Conservation (phyloP, 1,140 invertebrate species). For the Drosophila sturtevanti region DNA sequence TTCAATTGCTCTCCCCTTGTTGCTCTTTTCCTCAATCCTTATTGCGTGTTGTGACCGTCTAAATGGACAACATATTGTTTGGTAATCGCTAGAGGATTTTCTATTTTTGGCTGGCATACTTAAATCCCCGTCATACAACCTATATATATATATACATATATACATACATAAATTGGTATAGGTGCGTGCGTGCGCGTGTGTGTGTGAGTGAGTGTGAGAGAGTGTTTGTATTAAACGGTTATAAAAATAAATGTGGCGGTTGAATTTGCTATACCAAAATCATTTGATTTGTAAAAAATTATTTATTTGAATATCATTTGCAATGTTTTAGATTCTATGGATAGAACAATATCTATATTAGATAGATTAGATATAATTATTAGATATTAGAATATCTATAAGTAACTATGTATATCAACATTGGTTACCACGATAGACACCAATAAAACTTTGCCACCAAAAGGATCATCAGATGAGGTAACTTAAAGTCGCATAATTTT, state of each 20-base stretch:
- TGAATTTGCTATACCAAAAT: neutral
- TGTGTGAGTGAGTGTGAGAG: neutral
- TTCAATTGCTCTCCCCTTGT: neutral
- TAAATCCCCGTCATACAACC: constrained; percentile 6
- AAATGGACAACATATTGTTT: constrained; percentile 67
- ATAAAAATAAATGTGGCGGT: neutral
- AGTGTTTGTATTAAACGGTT: constrained; percentile 3
- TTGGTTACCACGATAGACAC: too few relatives aligned
- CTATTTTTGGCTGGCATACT: constrained; percentile 49
- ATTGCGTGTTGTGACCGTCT: constrained; percentile 19
- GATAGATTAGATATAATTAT: too few relatives aligned
- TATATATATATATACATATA: neutral
- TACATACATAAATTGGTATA: too few relatives aligned
- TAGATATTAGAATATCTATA: too few relatives aligned
- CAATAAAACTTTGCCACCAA: too few relatives aligned
- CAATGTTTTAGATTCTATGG: too few relatives aligned
- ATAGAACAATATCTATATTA: too few relatives aligned
- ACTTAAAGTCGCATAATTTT: neutral
- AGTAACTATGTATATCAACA: too few relatives aligned
- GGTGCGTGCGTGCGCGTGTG: neutral
- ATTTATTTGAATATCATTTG: neutral
- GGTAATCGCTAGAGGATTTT: constrained; percentile 52
- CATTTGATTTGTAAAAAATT: neutral
- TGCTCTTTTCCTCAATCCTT: neutral
- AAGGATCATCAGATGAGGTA: neutral